phyloP scores from a whole-genome alignment of 2,888 invertebrate species.

The Drosophila yooni region DNA sequence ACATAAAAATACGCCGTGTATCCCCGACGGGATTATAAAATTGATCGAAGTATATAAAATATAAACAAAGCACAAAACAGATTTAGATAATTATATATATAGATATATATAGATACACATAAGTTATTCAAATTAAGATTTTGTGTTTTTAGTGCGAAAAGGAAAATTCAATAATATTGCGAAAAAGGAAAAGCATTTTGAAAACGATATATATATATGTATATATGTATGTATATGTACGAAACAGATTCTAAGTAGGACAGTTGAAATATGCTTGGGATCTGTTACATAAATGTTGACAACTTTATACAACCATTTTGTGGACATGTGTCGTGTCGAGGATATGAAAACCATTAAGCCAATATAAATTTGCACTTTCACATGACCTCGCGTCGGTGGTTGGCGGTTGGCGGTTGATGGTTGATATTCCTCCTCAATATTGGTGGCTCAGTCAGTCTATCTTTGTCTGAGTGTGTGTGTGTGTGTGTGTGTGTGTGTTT shows the following conservation, averaged over 20 bases:
- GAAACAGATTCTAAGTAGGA: no score
- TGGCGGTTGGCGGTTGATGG: slow-evolving; percentile 7
- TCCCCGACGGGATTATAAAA: not conserved
- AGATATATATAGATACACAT: no score
- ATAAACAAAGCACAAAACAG: not conserved
- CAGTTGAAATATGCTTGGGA: not conserved
- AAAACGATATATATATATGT: no score
- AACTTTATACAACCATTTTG: not conserved
- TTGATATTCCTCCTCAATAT: slow-evolving; percentile 3
- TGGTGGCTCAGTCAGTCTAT: not conserved
- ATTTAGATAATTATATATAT: not conserved
- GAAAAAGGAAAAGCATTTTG: no score
- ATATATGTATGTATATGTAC: no score
- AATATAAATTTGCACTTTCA: slow-evolving; percentile 81
- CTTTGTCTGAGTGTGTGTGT: not conserved
- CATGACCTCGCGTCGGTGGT: slow-evolving; percentile 66
- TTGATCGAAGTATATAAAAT: not conserved
- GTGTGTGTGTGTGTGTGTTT: slow-evolving; percentile 7
- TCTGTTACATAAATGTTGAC: not conserved
- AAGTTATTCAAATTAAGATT: no score
- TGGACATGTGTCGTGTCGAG: not conserved
- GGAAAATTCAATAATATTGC: no score
- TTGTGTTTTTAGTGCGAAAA: no score
- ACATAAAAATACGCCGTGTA: not conserved
- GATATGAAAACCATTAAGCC: slow-evolving; percentile 63